These are phyloP conservation scores for Drosophila testacea DNA, from an alignment of 2,888 invertebrate species.

Conservation along the genomic window DNA sequence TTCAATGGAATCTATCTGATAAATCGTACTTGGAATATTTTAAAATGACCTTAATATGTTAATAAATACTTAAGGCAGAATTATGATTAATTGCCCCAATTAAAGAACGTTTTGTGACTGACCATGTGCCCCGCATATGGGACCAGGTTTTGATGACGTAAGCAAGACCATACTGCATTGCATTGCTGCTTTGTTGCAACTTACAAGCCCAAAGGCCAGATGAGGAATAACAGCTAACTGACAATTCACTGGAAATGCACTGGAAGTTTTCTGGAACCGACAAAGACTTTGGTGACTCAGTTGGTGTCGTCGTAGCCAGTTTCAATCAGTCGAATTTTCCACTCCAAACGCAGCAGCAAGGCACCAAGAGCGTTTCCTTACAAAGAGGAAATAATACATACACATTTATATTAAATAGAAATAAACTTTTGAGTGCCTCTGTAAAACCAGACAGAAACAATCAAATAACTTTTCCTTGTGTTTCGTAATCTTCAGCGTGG, in stretches of 20 bases:
- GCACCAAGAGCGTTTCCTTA: conserved; percentile 14
- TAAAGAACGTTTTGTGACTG: neutral
- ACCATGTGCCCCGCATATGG: conserved; percentile 18
- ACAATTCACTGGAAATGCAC: conserved; percentile 44
- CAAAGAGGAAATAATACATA: conserved; percentile 15
- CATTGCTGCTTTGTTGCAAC: conserved; percentile 4
- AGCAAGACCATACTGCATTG: conserved; percentile 19
- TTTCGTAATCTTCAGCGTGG: conserved; percentile 9
- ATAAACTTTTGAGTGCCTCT: conserved; percentile 6
- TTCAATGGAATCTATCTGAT: no score
- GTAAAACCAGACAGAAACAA: neutral
- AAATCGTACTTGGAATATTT: no score
- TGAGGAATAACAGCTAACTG: conserved; percentile 8
- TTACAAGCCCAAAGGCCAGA: conserved; percentile 3
- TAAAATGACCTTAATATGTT: no score
- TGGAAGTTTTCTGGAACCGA: conserved; percentile 46
- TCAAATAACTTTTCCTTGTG: conserved; percentile 4
- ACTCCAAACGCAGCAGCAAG: conserved; percentile 44
- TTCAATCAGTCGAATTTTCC: conserved; percentile 57
- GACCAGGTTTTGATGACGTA: conserved; percentile 38
- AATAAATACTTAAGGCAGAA: neutral
- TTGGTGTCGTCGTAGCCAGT: conserved; percentile 20
- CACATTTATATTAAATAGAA: conserved; percentile 13
- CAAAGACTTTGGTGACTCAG: conserved; percentile 43
- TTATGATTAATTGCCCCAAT: conserved; percentile 1